Percentiles rank a stretch among this genome's conserved stretches.
Conservation (phyloP, 2,113 vertebrate genomes). For the Cheirogaleus medius region DNA sequence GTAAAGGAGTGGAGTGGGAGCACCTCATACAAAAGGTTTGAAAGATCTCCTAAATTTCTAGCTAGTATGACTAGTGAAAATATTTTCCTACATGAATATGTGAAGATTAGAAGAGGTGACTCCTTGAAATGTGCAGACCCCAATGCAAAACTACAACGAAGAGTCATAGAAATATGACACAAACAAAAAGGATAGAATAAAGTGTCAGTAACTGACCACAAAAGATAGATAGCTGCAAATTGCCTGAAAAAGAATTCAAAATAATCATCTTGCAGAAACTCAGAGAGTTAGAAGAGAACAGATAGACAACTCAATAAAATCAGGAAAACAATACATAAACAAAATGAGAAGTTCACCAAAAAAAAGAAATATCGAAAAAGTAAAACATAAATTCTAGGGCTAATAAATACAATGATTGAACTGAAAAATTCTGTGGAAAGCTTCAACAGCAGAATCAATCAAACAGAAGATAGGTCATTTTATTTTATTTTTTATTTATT, state of each 20-base stretch:
- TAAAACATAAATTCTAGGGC: not conserved
- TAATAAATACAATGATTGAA: not conserved
- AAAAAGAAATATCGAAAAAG: not conserved
- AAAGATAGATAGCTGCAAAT: not conserved
- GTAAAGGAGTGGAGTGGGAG: not conserved
- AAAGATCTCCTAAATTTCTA: not conserved
- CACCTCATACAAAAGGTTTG: not conserved
- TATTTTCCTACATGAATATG: not conserved
- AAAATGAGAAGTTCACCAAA: not conserved
- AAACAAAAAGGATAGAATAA: not conserved
- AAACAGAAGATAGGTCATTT: not conserved
- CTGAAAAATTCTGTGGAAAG: not conserved
- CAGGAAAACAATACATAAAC: not conserved
- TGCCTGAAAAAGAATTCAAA: not conserved
- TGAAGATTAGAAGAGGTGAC: not conserved
- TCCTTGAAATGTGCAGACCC: not conserved
- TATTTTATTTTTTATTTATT: too few species aligned
- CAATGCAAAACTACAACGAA: not conserved
- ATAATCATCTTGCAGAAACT: not conserved
- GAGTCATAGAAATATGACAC: not conserved
- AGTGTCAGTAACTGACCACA: not conserved
- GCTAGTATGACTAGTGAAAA: not conserved
- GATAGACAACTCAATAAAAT: not conserved
- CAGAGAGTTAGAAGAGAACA: not conserved
- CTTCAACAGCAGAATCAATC: not conserved